Evolutionary conservation across 1,140 invertebrate genomes (phyloP), one percentile per base, ranked within the genome.

Genomic region (Bombyx mandarina): DNA sequence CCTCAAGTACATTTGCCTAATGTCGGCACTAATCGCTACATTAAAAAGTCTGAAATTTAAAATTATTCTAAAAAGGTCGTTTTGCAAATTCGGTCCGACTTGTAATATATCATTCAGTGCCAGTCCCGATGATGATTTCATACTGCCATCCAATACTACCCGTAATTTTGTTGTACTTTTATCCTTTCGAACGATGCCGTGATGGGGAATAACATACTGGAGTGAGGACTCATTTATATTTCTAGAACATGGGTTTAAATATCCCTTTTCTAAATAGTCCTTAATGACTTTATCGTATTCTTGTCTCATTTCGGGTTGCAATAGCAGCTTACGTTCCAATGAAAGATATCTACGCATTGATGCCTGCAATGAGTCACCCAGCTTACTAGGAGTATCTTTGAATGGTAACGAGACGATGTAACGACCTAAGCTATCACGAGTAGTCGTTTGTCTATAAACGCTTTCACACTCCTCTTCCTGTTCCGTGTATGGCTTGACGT

Each of bases 101-200:
- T 60, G 47, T 10, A 60, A 56, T 45, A 60, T 46, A 43, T 60
- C 52, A 60, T 54, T 60, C 49, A 60, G 42, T 45, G 52, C n/a
- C 42, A 44, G 8, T 48, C 10, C 51, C 6, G 22, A 9, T 9
- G 8, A 42, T 8, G 58, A 45, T 35, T 44, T 49, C 7, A 8
- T 53, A 51, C 53, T 55, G 4, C 46, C 65, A 50, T 69, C 66
- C 45, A 69, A 59, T 8, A 71, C 66, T 8, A 69, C 44, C 2
- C 63, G 54, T 8, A 54, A 12, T n/a, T n/a, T n/a, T n/a, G n/a
- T n/a, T n/a, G n/a, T n/a, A n/a, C n/a, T n/a, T n/a, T n/a, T n/a
- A n/a, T n/a, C n/a, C n/a, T n/a, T n/a, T n/a, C n/a, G n/a, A n/a
- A n/a, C n/a, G n/a, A n/a, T n/a, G n/a, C n/a, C n/a, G n/a, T n/a